Evolutionary conservation across 1,140 invertebrate genomes (phyloP), one percentile per base, ranked within the genome.

Genomic region (Eciton burchellii): DNA sequence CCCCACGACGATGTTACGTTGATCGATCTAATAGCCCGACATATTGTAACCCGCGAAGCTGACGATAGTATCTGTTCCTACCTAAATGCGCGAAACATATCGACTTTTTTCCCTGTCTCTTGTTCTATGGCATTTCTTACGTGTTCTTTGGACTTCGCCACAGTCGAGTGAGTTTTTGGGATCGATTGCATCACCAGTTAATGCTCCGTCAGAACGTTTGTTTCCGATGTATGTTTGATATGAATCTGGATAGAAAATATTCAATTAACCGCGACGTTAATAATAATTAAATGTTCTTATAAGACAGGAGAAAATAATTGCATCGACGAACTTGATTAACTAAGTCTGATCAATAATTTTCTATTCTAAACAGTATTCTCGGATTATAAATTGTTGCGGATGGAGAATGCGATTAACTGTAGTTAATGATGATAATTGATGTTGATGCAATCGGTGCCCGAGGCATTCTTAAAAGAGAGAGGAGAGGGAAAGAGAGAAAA

Each of bases 1-100:
- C 90, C 90, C 90, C 90, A 91, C 90, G 90, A 89, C 88, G 89
- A 89, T 83, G 59, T 89, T 84, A 85, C 89, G 88, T 90, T 70
- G 73, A 90, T 89, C 87, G 85, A 90, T 82, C 76, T 79, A 88
- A 86, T 79, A 24, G 43, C 77, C 82, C 81, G 82, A 88, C 76
- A 81, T 79, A 70, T 60, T 59, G 24, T 79, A 62, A 47, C 29
- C 52, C 66, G 71, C 65, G 59, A 81, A 84, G 29, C 19, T 24
- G 54, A 41, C 66, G 72, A 49, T 19, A 26, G 45, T 14, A 52
- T 45, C 71, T 56, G 74, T 68, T 21, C 41, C 11, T 56, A 65
- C 16, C 59, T 49, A 49, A 24, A 81, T 9, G 26, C 45, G 26
- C 77, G 29, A 60, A 81, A 81, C 68, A 56, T 81, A 81, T 81